Evolutionary conservation across 2,888 invertebrate genomes (phyloP).

Genomic region (Oxystoma pomonae): DNA sequence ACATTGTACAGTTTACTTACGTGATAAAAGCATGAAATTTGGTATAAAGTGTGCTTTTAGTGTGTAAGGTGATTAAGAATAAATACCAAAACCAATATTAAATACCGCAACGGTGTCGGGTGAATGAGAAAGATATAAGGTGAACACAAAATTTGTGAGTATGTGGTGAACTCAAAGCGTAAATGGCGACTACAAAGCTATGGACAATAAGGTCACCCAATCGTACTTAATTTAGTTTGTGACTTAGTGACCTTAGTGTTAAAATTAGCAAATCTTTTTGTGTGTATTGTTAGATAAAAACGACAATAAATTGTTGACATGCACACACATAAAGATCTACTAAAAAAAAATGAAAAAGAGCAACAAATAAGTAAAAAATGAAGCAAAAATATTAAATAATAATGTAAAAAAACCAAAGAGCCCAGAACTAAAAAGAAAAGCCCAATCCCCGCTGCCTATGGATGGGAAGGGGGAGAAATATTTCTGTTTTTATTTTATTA

Average conservation of each 20-base stretch:
- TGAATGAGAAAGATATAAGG: slow-evolving; percentile 34
- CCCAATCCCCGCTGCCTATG: slow-evolving; percentile 46
- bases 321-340: too few relatives aligned
- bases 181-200: slow-evolving; percentile 33
- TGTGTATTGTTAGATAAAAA: too few relatives aligned
- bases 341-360: too few relatives aligned
- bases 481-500: neutral
- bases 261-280: neutral
- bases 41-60: neutral
- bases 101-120: slow-evolving; percentile 27
- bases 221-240: slow-evolving; percentile 1
- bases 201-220: neutral
- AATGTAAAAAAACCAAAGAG: slow-evolving; percentile 33
- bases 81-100: slow-evolving; percentile 3
- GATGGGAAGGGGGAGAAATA: slow-evolving; percentile 36
- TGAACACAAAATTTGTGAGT: slow-evolving; percentile 39
- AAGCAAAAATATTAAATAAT: slow-evolving; percentile 30
- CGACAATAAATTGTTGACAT: too few relatives aligned
- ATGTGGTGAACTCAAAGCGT: slow-evolving; percentile 35
- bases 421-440: slow-evolving; percentile 40
- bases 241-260: neutral
- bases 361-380: slow-evolving; percentile 31
- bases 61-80: neutral
- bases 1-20: neutral
- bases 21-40: neutral